Percentiles rank a stretch among this genome's conserved stretches.
Evolutionary conservation across 2,113 vertebrate species (phyloP).

Genomic region (Antechinus stuartii): DNA sequence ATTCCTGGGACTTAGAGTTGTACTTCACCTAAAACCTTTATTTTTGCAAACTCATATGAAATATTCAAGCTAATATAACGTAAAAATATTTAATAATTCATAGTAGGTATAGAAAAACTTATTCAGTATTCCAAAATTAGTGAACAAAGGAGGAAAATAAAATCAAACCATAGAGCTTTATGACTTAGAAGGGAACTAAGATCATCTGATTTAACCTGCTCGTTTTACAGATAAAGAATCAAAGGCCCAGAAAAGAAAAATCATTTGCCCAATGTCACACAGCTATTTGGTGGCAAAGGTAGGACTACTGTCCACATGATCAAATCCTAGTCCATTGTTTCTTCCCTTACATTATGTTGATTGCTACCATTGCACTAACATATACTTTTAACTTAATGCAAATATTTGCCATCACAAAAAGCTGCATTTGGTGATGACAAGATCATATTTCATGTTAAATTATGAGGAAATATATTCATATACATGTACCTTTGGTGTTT

Average conservation of each 20-base stretch:
- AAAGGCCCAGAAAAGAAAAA: background rate
- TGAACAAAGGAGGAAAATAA: conserved; percentile 8
- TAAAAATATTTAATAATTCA: background rate
- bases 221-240: too few relatives aligned
- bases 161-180: background rate
- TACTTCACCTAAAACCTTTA: background rate
- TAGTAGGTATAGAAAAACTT: conserved; percentile 24
- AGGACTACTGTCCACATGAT: background rate
- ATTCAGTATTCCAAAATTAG: background rate
- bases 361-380: background rate
- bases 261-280: background rate
- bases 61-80: conserved; percentile 6
- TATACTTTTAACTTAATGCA: conserved; percentile 1
- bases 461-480: conserved; percentile 14
- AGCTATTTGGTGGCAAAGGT: background rate
- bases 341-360: background rate
- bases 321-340: background rate
- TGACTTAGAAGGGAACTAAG: background rate
- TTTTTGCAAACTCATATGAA: conserved; percentile 19
- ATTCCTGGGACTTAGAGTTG: background rate
- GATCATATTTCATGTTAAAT: conserved; percentile 1
- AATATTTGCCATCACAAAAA: conserved; percentile 14
- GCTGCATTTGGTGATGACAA: background rate
- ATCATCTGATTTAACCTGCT: too few relatives aligned
- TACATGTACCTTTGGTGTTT: background rate